phyloP scores from a whole-genome alignment of 2,888 invertebrate genomes.

The Cephus pygmeus region DNA sequence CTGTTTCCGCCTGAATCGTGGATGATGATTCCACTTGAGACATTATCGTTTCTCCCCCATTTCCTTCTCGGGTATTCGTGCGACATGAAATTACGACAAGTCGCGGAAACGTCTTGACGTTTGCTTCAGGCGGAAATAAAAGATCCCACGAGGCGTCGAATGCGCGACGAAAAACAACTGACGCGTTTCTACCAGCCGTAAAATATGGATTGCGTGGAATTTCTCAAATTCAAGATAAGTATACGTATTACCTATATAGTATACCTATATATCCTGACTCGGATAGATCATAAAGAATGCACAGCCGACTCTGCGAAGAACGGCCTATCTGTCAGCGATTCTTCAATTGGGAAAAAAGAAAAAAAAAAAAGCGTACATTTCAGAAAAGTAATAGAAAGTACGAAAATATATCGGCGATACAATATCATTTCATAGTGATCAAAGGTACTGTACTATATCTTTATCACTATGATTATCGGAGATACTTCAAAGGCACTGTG shows the following conservation, averaged over 20 bases:
- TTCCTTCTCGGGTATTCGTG: background rate
- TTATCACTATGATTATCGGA: too few relatives aligned
- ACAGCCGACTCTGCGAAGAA: background rate
- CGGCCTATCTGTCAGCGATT: background rate
- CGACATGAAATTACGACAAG: background rate
- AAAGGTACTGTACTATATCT: too few relatives aligned
- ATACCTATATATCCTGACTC: background rate
- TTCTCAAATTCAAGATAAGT: background rate
- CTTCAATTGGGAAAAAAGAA: conserved; percentile 1
- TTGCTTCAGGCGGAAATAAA: background rate
- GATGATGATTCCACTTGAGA: background rate
- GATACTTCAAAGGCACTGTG: background rate
- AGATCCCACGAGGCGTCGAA: background rate
- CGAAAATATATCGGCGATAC: background rate
- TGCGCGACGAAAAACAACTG: background rate
- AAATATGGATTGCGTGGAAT: background rate
- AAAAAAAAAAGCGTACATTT: background rate
- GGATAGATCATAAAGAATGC: conserved; percentile 20
- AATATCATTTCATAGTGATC: background rate
- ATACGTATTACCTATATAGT: background rate
- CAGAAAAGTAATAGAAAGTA: background rate
- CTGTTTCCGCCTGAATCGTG: background rate
- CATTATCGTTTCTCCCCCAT: background rate
- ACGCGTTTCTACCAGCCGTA: background rate
- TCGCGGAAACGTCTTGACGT: background rate